phyloP scores from a whole-genome alignment of 2,797 vertebrate species.

The Micromesistius poutassou region DNA sequence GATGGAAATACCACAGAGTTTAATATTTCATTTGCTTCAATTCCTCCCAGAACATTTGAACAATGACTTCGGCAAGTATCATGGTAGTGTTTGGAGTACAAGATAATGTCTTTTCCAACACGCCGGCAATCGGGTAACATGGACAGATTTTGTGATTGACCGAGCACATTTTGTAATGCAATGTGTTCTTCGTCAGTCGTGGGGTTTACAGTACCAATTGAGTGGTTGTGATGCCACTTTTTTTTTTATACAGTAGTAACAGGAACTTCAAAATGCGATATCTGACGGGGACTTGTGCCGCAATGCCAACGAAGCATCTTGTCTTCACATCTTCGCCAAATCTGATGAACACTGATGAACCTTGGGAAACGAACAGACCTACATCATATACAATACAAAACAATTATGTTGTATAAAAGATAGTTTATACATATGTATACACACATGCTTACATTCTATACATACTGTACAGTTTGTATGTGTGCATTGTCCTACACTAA shows the following conservation, averaged over 20 bases:
- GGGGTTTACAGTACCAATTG: slow-evolving; percentile 43
- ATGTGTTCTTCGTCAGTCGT: slow-evolving; percentile 24
- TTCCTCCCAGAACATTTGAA: not conserved
- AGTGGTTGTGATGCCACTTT: slow-evolving; percentile 43
- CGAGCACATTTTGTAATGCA: slow-evolving; percentile 46
- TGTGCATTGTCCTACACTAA: slow-evolving; percentile 71
- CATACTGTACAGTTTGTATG: slow-evolving; percentile 73
- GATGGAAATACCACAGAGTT: slow-evolving; percentile 58
- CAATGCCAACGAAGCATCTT: slow-evolving; percentile 31
- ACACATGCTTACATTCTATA: slow-evolving; percentile 73
- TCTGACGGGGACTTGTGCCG: slow-evolving; percentile 30
- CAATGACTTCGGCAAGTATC: not conserved
- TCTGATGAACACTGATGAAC: slow-evolving; percentile 25
- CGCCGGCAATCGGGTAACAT: slow-evolving; percentile 10
- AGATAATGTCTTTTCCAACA: not conserved
- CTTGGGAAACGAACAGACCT: slow-evolving; percentile 61
- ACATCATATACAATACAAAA: slow-evolving; percentile 76
- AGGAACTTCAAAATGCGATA: slow-evolving; percentile 39
- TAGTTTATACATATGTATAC: slow-evolving; percentile 77
- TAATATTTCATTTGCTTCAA: slow-evolving; percentile 59
- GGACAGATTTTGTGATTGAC: slow-evolving; percentile 60
- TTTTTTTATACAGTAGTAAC: slow-evolving; percentile 54
- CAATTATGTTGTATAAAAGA: slow-evolving; percentile 78
- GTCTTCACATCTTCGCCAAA: slow-evolving; percentile 44
- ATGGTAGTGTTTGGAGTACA: slow-evolving; percentile 16